Conservation (phyloP, 2,113 vertebrate genomes). For the Callocephalon fimbriatum region DNA sequence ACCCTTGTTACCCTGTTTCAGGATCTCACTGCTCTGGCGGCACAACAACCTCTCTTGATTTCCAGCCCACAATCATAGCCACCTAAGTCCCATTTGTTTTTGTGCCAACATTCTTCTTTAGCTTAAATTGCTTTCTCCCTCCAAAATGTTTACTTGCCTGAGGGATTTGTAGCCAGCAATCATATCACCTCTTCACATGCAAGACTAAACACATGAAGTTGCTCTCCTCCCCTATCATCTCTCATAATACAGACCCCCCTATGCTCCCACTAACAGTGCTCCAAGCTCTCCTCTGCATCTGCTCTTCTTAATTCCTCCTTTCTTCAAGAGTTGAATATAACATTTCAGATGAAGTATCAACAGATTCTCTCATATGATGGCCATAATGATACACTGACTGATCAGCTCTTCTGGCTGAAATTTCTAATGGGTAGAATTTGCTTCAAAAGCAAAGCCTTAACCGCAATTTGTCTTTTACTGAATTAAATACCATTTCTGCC, state of each 20-base stretch:
- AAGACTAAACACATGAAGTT: slow-evolving; percentile 13
- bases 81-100: background rate
- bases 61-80: background rate
- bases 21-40: background rate
- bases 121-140: background rate
- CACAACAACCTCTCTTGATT: background rate
- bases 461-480: background rate
- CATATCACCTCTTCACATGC: background rate
- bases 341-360: background rate
- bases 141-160: background rate
- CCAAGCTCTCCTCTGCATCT: background rate
- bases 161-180: background rate
- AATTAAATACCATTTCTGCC: background rate
- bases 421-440: background rate
- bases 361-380: background rate
- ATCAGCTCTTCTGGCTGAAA: background rate
- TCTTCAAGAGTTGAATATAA: background rate
- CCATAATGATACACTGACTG: background rate
- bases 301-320: background rate
- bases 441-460: background rate
- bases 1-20: background rate
- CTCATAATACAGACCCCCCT: background rate
- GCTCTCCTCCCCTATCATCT: background rate
- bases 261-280: background rate
- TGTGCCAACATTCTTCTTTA: background rate